Conservation (phyloP, 2,888 invertebrate species). For the Megalurothrips usitatus region DNA sequence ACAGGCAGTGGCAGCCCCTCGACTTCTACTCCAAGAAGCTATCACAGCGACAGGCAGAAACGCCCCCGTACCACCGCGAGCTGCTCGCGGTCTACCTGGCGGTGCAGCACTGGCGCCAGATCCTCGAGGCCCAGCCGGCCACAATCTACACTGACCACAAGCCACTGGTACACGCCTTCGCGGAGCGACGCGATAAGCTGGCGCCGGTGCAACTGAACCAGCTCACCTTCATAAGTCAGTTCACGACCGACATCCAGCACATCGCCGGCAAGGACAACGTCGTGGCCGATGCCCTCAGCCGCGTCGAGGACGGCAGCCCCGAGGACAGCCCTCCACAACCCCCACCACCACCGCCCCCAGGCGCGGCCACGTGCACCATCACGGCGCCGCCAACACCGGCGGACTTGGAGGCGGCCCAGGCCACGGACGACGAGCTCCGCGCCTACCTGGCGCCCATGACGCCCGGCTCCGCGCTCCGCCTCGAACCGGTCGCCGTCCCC, state of each 20-base stretch:
- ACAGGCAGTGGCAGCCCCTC: slow-evolving; percentile 36
- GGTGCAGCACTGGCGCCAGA: slow-evolving; percentile 17
- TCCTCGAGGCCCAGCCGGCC: slow-evolving; percentile 29
- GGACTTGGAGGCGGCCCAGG: slow-evolving; percentile 27
- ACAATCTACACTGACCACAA: slow-evolving; percentile 29
- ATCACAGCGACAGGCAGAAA: slow-evolving; percentile 40
- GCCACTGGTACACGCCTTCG: background rate
- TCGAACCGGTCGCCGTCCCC: background rate
- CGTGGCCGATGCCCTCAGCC: slow-evolving; percentile 27
- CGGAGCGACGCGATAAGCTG: background rate
- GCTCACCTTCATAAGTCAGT: slow-evolving; percentile 1
- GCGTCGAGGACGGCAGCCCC: background rate
- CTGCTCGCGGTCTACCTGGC: slow-evolving; percentile 30
- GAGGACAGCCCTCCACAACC: background rate
- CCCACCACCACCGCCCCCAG: background rate
- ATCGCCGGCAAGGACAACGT: background rate
- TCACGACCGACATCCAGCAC: slow-evolving; percentile 28
- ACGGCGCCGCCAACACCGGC: background rate
- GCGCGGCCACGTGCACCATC: background rate
- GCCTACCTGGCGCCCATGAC: background rate
- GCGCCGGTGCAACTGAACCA: background rate
- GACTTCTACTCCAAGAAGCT: slow-evolving; percentile 38
- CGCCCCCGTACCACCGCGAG: slow-evolving; percentile 27
- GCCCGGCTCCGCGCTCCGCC: no score
- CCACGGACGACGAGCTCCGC: slow-evolving; percentile 27